These are phyloP conservation scores for Lobophora halterata DNA, from an alignment of 2,888 invertebrate genomes.

Conservation along the genomic window DNA sequence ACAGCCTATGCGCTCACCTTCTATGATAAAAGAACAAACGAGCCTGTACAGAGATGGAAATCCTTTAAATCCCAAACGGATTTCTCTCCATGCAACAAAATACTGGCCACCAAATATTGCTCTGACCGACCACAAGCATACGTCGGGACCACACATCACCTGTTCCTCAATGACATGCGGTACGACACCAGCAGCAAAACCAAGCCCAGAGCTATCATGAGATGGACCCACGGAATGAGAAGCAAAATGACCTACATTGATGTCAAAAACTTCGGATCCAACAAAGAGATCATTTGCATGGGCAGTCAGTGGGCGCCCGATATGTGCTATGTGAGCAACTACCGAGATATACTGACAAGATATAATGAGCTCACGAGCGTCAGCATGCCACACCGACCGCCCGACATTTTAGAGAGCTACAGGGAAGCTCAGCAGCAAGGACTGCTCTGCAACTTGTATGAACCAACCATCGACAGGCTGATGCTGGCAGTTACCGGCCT, in stretches of 20 bases:
- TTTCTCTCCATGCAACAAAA: slow-evolving; percentile 51
- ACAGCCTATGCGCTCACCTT: slow-evolving; percentile 50
- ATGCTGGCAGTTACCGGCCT: slow-evolving; percentile 55
- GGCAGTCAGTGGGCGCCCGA: slow-evolving; percentile 72
- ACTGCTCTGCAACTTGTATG: slow-evolving; percentile 54
- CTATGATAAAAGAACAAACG: slow-evolving; percentile 66
- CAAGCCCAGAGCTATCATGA: slow-evolving; percentile 57
- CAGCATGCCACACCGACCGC: slow-evolving; percentile 61
- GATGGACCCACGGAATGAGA: slow-evolving; percentile 81
- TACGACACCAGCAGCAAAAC: slow-evolving; percentile 38
- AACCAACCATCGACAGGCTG: slow-evolving; percentile 55
- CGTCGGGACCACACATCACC: slow-evolving; percentile 60
- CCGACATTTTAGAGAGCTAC: slow-evolving; percentile 52
- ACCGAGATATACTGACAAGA: slow-evolving; percentile 44
- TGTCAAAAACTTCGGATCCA: slow-evolving; percentile 53
- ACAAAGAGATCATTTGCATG: slow-evolving; percentile 59
- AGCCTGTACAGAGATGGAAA: slow-evolving; percentile 45
- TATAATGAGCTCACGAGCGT: slow-evolving; percentile 43
- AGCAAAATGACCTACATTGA: slow-evolving; percentile 69
- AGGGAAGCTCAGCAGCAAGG: slow-evolving; percentile 50
- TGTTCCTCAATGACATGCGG: slow-evolving; percentile 62
- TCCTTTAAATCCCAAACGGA: slow-evolving; percentile 49
- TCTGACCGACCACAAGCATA: slow-evolving; percentile 51
- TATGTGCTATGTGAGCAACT: slow-evolving; percentile 59
- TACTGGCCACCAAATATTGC: slow-evolving; percentile 54